Base-by-base conservation (phyloP, 1,140 invertebrate species). In the Cotesia chilonis region DNA sequence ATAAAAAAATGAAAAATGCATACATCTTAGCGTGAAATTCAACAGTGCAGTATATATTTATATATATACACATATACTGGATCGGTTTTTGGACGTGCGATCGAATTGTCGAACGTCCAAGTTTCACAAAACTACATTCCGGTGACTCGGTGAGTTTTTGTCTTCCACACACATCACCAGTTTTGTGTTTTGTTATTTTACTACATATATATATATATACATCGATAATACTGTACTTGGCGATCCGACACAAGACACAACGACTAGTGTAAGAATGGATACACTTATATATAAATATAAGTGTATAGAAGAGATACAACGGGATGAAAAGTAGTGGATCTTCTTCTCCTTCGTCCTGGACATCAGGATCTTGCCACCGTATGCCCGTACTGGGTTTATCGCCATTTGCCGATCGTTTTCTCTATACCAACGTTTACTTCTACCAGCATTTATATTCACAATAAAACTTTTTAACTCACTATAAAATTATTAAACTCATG, bases 81-180 rank as follows among this genome's bases (percentile, higher is more conserved):
- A 14, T 51, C 17, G 38, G 63, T 65, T 38, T 51, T 65, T 65
- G 63, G 41, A 38, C 63, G 63, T 65, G 63, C 66, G n/a, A 68
- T 68, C 51, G 28, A 55, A 68, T 68, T 68, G 66, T 68, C 66
- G 28, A 68, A 68, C 51, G 66, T 54, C 66, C 3, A 68, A 66
- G 38, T 66, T 60, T 54, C 20, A 35, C 55, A 72, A 68, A 66
- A 70, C 76, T 64, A 64, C 78, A 79, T 79, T 79, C 77, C 78
- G 70, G 55, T 61, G 72, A 78, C 76, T 75, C 78, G 71, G 72
- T 72, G 72, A 75, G 76, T 79, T 79, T 75, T 78, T 79, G 72
- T 73, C 17, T 9, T 10, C 10, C 35, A 14, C 60, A 63, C 54
- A 47, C 41, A 47, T 47, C 41, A 47, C 6, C 41, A 47, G 41